Base-by-base conservation (phyloP, 2,113 vertebrate species). In the Vimba vimba region DNA sequence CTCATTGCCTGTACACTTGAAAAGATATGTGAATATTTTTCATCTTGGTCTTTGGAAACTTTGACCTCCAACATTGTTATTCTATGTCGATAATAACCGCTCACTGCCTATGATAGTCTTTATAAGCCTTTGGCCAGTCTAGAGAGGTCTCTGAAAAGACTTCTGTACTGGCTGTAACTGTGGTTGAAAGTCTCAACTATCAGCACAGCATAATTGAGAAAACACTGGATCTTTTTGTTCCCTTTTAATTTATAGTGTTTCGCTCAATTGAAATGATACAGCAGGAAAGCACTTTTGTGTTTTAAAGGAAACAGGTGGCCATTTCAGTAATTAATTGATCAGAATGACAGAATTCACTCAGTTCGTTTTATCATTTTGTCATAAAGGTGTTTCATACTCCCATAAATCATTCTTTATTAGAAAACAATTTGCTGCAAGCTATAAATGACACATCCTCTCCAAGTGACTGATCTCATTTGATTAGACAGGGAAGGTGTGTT, bases 371-470 rank as follows among this genome's bases (percentile, higher is more conserved):
- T 33, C 62, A 43, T 52, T 78, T 71, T 50, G 39, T 74, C 55
- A 85, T 68, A 60, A 78, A 62, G 30, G 64, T 77, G 33, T 4
- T 36, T 68, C 64, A 80, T 84, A 25, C 23, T 17, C 47, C 57
- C 75, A 86, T 85, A 30, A 90, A 87, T 91, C 82, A 68, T 25
- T 55, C 39, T 84, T 90, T 79, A 86, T 90, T 85, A 89, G 64
- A 39, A 47, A 79, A 45, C 82, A 86, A 87, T 90, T 90, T 89
- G 77, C 68, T 36, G 64, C 78, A 55, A 36, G 84, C 52, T 27
- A 75, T 86, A 90, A 89, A 89, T 87, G 75, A 68, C 62, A 80
- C 83, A 43, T 86, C 77, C 75, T 75, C 43, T 84, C 87, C 82
- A 85, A 82, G 33, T n/a, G 43, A 75, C 85, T 85, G 68, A 74